A percentile compares a stretch with the other conserved stretches of the same genome.
phyloP scores from a whole-genome alignment of 2,797 vertebrate genomes.

The Botia almorhae region DNA sequence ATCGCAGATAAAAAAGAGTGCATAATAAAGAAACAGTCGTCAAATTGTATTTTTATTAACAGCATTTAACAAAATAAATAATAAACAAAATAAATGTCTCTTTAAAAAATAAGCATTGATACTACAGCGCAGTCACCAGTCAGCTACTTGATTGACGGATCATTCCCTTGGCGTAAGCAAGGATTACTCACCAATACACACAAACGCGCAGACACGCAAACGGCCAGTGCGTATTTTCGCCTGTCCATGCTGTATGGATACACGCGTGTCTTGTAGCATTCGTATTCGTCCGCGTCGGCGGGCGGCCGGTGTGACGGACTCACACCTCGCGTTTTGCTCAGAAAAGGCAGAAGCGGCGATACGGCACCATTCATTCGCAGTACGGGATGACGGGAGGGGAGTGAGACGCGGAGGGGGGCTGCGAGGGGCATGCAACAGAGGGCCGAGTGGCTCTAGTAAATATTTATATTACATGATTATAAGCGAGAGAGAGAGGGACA shows the following conservation, averaged over 20 bases:
- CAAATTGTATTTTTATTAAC: not conserved
- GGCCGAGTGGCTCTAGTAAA: conserved; percentile 83
- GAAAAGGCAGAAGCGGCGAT: conserved; percentile 78
- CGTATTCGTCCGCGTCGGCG: conserved; percentile 69
- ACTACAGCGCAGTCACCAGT: not conserved
- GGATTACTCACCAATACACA: conserved; percentile 5
- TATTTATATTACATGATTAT: conserved; percentile 86
- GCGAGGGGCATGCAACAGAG: conserved; percentile 66
- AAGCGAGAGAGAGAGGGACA: conserved; percentile 44
- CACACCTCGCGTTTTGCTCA: conserved; percentile 76
- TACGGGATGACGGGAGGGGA: conserved; percentile 61
- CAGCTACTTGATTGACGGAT: conserved; percentile 12
- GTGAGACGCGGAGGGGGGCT: conserved; percentile 21
- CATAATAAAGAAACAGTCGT: not conserved
- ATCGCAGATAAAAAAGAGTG: not conserved
- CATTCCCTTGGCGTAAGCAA: conserved; percentile 24
- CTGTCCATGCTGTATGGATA: conserved; percentile 37
- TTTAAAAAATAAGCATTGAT: not conserved
- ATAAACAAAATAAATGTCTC: not conserved
- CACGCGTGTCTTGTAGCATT: conserved; percentile 69
- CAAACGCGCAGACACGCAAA: conserved; percentile 14
- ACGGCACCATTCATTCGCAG: conserved; percentile 69
- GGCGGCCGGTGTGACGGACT: conserved; percentile 65
- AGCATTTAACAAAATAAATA: not conserved
- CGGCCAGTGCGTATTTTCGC: not conserved